A percentile compares a stretch with the other conserved stretches of the same genome.
Evolutionary conservation across 2,888 invertebrate species (phyloP).

Genomic region (Shargacucullia verbasci): DNA sequence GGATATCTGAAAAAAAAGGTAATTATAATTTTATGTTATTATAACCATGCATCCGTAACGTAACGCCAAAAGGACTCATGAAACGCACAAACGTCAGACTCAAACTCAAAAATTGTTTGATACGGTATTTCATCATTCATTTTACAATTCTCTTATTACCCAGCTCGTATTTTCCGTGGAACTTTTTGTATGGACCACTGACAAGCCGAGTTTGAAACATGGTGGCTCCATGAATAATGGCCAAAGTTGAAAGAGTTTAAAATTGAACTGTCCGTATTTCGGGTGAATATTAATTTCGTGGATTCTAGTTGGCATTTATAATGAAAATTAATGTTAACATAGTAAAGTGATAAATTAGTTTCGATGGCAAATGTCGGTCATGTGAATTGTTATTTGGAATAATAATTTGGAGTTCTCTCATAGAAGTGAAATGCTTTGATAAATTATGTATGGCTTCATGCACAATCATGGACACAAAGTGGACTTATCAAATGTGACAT

Average conservation of each 20-base stretch:
- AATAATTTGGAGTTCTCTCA: too few relatives aligned
- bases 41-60: too few relatives aligned
- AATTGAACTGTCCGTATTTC: conserved; percentile 78
- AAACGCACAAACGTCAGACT: conserved; percentile 6
- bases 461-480: too few relatives aligned
- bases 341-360: conserved; percentile 40
- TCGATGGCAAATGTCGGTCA: conserved; percentile 5
- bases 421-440: too few relatives aligned
- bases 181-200: conserved; percentile 72
- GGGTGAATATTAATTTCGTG: conserved; percentile 77
- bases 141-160: conserved; percentile 51
- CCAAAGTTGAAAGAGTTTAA: conserved; percentile 81
- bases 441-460: too few relatives aligned
- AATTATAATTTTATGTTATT: too few relatives aligned
- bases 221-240: conserved; percentile 77
- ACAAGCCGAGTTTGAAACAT: conserved; percentile 73
- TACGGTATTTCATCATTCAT: conserved; percentile 42
- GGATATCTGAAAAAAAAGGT: too few relatives aligned
- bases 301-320: conserved; percentile 67
- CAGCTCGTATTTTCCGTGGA: conserved; percentile 51
- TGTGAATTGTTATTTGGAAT: background rate
- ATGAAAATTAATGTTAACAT: conserved; percentile 62
- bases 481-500: too few relatives aligned
- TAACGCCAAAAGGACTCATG: conserved; percentile 5
- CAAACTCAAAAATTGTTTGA: conserved; percentile 13